Evolutionary conservation across 2,888 invertebrate genomes (phyloP), one percentile per base, ranked within the genome.

Genomic region (Melikaiella ostensackeni): DNA sequence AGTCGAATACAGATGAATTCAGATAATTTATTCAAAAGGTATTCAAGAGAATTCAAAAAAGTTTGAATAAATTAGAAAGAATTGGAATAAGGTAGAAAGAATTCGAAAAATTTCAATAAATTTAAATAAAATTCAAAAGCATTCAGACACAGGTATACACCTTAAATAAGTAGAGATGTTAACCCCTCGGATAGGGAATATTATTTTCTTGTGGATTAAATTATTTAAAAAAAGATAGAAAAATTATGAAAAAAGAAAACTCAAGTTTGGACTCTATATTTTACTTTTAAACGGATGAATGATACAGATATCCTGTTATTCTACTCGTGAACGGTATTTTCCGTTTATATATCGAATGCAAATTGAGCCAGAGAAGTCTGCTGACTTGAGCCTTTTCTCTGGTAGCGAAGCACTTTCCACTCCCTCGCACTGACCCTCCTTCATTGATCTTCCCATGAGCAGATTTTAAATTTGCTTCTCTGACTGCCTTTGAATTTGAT

Each of bases 311-410:
- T n/a, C 55, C 9, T 55, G 55, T 21, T 55, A 55, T 55, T 55
- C 11, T 55, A 55, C n/a, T 55, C 9, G 21, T 55, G 21, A 21
- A 11, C 9, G 21, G 16, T 42, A 42, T 16, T 42, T 42, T 16
- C 16, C 11, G 55, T 3, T 16, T 59, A 59, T 59, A 59, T 59
- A 27, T 59, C 24, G 27, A 59, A 59, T 59, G 59, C 13, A 59
- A 59, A 59, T 59, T 16, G 16, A 59, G 59, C 16, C 7, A 27
- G 16, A 13, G 7, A 59, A 59, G 59, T 59, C 27, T 59, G 59
- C 59, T 59, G 59, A 59, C 16, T 24, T 59, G 27, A 59, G 7
- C 27, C 59, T 59, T 59, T 59, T 59, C 59, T 59, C 27, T 16
- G 7, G 7, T 6, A 59, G 27, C 7, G 13, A 24, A 59, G 59